Evolutionary conservation across 1,140 invertebrate genomes (phyloP).

Genomic region (Zaprionus inermis): DNA sequence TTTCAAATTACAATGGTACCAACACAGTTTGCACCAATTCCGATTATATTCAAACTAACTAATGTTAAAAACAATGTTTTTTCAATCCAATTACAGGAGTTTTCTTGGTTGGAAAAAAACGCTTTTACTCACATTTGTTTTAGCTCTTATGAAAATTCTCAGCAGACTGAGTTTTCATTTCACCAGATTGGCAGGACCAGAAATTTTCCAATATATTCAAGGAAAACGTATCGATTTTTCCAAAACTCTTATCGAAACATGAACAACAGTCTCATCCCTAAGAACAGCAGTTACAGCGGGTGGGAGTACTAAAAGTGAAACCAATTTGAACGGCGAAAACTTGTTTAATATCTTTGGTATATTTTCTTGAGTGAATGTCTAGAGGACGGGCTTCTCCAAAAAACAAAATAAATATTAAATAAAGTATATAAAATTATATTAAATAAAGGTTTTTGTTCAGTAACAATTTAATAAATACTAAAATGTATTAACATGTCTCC

Average conservation of each 20-base stretch:
- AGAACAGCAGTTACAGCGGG: neutral
- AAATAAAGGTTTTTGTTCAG: no score
- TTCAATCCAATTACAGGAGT: conserved; percentile 23
- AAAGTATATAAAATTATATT: no score
- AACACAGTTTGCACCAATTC: neutral
- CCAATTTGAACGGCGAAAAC: neutral
- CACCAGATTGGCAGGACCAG: conserved; percentile 41
- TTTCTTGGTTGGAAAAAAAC: conserved; percentile 52
- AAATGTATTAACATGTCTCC: no score
- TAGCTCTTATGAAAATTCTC: conserved; percentile 77
- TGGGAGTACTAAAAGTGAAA: neutral
- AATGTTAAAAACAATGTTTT: conserved; percentile 11
- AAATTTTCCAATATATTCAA: conserved; percentile 40
- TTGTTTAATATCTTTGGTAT: no score
- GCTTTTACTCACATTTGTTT: conserved; percentile 76
- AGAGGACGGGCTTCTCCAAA: no score
- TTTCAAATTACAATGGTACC: conserved; percentile 23
- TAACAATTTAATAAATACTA: no score
- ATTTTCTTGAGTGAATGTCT: no score
- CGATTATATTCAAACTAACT: neutral
- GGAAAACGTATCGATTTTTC: conserved; percentile 31
- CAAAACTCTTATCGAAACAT: neutral
- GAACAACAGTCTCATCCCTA: conserved; percentile 1
- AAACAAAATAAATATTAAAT: no score
- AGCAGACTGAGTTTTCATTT: conserved; percentile 51